Evolutionary conservation across 1,140 invertebrate species (phyloP), one percentile per base, ranked within the genome.

Genomic region (Brachionus koreanus): DNA sequence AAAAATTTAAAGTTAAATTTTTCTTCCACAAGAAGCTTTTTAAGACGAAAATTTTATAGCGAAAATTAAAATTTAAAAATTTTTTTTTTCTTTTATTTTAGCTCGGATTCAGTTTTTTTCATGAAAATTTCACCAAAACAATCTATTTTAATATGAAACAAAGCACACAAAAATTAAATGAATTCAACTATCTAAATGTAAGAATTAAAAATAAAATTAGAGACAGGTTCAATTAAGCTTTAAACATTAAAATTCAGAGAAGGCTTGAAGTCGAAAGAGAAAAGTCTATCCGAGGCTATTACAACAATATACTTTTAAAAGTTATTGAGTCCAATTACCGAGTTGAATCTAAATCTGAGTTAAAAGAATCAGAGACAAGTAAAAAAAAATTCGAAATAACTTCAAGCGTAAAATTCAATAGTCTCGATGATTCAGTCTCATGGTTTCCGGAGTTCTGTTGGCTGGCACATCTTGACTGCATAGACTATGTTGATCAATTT

Each of bases 61-160:
- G 2, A 16, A 57, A n/a, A 37, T 37, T 35, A 35, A 23, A 37
- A 69, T 43, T 63, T 29, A 43, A 42, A 3, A 46, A n/a, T 49
- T 29, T 49, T 46, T 42, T 72, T 19, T 74, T 43, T 39, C n/a
- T 39, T 39, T 16, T 5, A 65, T n/a, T n/a, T n/a, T n/a, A 74
- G 69, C 43, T 74, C 2, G 69, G 69, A 10, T 74, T 74, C 16
- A 74, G 37, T 29, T 74, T 74, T 12, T 46, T 46, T 25, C 43
- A 74, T 35, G 69, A 74, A 5, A 46, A 5, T 5, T 74, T 19
- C n/a, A 74, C 29, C 0, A 74, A 74, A 23, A 35, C 69, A 49
- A 49, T 35, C 19, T 74, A 29, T 74, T 74, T 74, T 19, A 74
- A 33, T 6, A n/a, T 74, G 19, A 46, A 74, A n/a, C 37, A 74